phyloP scores from a whole-genome alignment of 2,797 vertebrate species.

The Gobio occitaniae region DNA sequence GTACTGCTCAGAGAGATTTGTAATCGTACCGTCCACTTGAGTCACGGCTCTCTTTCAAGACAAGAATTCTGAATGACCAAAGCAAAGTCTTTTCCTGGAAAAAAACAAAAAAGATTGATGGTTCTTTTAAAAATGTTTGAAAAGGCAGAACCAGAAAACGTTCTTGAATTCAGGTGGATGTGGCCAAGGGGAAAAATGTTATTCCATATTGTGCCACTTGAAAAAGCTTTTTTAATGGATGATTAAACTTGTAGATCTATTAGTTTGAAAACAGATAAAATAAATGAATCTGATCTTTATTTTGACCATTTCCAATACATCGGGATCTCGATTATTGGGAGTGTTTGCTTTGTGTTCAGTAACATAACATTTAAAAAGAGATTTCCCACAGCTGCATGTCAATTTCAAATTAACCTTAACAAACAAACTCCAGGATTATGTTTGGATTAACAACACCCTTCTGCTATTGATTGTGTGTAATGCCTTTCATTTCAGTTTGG shows the following conservation, averaged over 20 bases:
- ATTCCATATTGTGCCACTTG: conserved; percentile 1
- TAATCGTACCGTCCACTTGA: conserved; percentile 56
- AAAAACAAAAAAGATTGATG: conserved; percentile 25
- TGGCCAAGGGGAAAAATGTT: neutral
- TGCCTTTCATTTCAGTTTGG: neutral
- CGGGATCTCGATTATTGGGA: neutral
- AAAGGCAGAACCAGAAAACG: conserved; percentile 31
- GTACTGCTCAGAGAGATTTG: conserved; percentile 43
- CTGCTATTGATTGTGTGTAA: neutral
- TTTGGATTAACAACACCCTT: conserved; percentile 29
- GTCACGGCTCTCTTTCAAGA: conserved; percentile 50
- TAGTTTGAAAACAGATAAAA: neutral
- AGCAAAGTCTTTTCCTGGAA: conserved; percentile 32
- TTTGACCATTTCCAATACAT: neutral
- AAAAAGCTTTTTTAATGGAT: conserved; percentile 8
- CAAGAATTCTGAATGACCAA: conserved; percentile 46
- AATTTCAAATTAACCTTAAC: conserved; percentile 34
- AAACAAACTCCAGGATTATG: conserved; percentile 19
- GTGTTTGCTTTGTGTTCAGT: neutral
- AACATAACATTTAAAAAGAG: neutral
- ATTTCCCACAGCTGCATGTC: neutral
- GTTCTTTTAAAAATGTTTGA: conserved; percentile 34
- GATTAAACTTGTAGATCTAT: conserved; percentile 17
- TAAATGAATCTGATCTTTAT: neutral
- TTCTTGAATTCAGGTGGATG: conserved; percentile 6